Evolutionary conservation across 2,797 vertebrate genomes (phyloP), one percentile per base, ranked within the genome.

Genomic region (Lemur catta): DNA sequence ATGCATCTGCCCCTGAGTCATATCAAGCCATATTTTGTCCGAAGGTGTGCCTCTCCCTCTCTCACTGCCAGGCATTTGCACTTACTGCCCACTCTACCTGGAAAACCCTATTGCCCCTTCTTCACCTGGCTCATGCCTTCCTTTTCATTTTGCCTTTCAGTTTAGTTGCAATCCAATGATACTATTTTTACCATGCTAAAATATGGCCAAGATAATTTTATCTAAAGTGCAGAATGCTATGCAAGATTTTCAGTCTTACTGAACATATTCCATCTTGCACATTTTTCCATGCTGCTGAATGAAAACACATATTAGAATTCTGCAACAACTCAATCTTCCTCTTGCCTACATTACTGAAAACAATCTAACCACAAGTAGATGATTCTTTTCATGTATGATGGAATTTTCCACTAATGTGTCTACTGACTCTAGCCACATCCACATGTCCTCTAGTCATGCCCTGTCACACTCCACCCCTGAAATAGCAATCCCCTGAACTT

Each of bases 371-470:
- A 55, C 1, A 4, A 84, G 67, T 41, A 43, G 67, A 38, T 72
- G 86, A 92, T 63, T 91, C 43, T 94, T 84, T 79, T 89, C 78
- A 72, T 15, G 33, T 85, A 10, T 18, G 78, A 91, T 94, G 65
- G 81, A 92, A 92, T 92, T 95, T 94, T 92, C 87, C 78, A 85
- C 63, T 43, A 24, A 88, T 24, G 48, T 89, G 55, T 89, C 88
- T 86, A 71, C 76, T 96, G 63, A 76, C 85, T 89, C 30, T 35
- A 72, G 91, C 79, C 79, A 87, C 57, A 38, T 87, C 80, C 89
- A 90, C 72, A 4, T 81, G 72, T 75, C 67, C 13, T 71, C 59
- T 75, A 71, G 38, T 78, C 71, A 43, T 35, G 57, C 80, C 67
- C 52, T 69, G 55, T 89, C 46, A 71, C 33, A 82, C n/a, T 81